Evolutionary conservation across 2,797 vertebrate species (phyloP).

Genomic region (Nothura maculosa): DNA sequence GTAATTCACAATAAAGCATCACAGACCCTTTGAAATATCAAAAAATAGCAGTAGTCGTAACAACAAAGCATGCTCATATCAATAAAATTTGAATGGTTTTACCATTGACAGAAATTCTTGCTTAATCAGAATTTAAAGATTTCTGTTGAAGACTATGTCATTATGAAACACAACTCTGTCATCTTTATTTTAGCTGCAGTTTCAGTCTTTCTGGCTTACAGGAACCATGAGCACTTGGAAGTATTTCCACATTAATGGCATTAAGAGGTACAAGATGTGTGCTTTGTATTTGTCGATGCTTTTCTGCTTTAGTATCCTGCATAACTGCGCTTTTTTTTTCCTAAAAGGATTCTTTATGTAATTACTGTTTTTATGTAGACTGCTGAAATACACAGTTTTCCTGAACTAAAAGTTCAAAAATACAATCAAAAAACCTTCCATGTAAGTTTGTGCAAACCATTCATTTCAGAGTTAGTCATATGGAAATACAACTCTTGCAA

Average conservation of each 20-base stretch:
- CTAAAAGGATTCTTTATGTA: not conserved
- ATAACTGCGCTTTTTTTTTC: not conserved
- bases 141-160: not conserved
- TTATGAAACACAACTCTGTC: not conserved
- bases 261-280: not conserved
- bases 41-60: not conserved
- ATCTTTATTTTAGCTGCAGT: not conserved
- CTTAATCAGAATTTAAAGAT: not conserved
- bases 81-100: not conserved
- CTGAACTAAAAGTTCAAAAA: not conserved
- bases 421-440: not conserved
- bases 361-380: not conserved
- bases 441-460: not conserved
- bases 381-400: not conserved
- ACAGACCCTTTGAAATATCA: not conserved
- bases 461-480: not conserved
- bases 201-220: not conserved
- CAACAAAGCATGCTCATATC: not conserved
- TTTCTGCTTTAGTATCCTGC: not conserved
- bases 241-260: not conserved
- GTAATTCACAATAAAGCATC: not conserved
- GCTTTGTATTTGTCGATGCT: not conserved
- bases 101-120: not conserved
- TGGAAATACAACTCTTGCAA: not conserved
- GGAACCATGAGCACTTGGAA: not conserved